A percentile compares a stretch with the other conserved stretches of the same genome.
Evolutionary conservation across 1,140 invertebrate species (phyloP).

Genomic region (Musca domestica): DNA sequence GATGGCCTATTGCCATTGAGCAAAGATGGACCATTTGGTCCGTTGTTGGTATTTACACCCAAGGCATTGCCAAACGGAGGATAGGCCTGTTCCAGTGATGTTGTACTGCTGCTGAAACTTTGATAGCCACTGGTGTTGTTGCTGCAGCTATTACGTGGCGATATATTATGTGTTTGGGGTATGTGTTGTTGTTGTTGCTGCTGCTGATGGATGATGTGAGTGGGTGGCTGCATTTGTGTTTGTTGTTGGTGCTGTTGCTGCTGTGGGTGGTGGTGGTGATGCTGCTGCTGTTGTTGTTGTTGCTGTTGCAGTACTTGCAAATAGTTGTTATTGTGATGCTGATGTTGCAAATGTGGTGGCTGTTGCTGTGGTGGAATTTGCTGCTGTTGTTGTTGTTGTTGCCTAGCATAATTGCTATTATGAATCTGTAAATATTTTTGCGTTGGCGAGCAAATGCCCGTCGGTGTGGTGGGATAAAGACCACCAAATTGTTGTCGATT

Average conservation of each 20-base stretch:
- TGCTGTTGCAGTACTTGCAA: conserved; percentile 35
- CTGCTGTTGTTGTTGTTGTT: conserved; percentile 24
- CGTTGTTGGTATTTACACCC: not conserved
- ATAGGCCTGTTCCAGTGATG: conserved; percentile 51
- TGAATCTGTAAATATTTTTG: conserved; percentile 49
- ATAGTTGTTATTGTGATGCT: conserved; percentile 40
- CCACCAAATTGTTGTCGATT: conserved; percentile 22
- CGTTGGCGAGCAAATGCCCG: conserved; percentile 44
- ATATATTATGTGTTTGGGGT: conserved; percentile 27
- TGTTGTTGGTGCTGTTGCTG: conserved; percentile 25
- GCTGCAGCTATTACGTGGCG: conserved; percentile 46
- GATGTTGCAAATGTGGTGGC: too few relatives aligned
- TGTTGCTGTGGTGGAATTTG: conserved; percentile 29
- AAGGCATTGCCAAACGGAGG: conserved; percentile 40
- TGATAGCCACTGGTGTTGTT: conserved; percentile 52
- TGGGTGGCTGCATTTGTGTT: not conserved
- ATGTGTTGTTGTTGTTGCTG: conserved; percentile 9
- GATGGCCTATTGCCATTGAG: conserved; percentile 16
- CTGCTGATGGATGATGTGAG: conserved; percentile 20
- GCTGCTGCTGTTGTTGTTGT: conserved; percentile 8
- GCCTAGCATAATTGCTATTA: conserved; percentile 34
- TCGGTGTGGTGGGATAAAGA: conserved; percentile 33
- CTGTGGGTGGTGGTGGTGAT: not conserved
- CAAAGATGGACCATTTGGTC: not conserved
- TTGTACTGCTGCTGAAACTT: conserved; percentile 52